phyloP scores from a whole-genome alignment of 2,888 invertebrate genomes.

The Diarsia rubi region DNA sequence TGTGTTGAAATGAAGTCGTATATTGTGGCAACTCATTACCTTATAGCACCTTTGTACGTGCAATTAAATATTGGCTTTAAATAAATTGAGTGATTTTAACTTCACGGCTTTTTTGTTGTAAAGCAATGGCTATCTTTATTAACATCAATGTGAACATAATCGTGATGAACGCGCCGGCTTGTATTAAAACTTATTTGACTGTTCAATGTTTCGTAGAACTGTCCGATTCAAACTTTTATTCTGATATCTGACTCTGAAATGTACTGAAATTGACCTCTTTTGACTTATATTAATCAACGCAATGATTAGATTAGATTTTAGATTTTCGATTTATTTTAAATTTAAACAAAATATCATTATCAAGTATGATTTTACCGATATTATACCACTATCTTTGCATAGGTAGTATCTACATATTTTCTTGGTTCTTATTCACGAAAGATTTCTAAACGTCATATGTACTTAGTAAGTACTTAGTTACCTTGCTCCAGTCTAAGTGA shows the following conservation, averaged over 20 bases:
- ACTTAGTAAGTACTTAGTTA: neutral
- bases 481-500: neutral
- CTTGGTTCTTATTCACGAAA: neutral
- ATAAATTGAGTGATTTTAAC: slow-evolving; percentile 24
- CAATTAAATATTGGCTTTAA: slow-evolving; percentile 56
- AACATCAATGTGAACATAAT: slow-evolving; percentile 14
- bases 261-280: neutral
- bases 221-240: neutral
- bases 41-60: slow-evolving; percentile 33
- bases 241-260: neutral
- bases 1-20: slow-evolving; percentile 69
- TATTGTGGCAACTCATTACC: slow-evolving; percentile 55
- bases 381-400: neutral
- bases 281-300: slow-evolving; percentile 12
- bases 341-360: neutral
- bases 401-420: neutral
- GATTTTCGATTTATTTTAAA: neutral
- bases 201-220: slow-evolving; percentile 10
- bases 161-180: neutral
- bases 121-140: slow-evolving; percentile 10
- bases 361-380: too few relatives aligned
- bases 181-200: neutral
- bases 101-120: slow-evolving; percentile 13
- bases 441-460: neutral
- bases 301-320: too few relatives aligned